phyloP scores from a whole-genome alignment of 2,888 invertebrate genomes.

The Liodrosophila aerea region DNA sequence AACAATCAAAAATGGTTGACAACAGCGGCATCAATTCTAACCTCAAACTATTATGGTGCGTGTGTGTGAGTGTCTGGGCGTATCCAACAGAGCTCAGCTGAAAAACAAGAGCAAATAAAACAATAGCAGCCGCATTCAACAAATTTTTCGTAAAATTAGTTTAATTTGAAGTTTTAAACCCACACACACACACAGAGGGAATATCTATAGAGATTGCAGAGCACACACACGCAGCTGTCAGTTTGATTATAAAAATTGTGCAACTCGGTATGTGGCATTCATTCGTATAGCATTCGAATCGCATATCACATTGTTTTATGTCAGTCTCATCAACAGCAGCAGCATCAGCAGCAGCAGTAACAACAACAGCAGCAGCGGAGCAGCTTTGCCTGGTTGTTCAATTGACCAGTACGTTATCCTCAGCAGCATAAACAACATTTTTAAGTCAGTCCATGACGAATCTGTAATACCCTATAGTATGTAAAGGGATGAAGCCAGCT shows the following conservation, averaged over 20 bases:
- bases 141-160: slow-evolving; percentile 75
- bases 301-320: slow-evolving; percentile 69
- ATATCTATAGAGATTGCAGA: slow-evolving; percentile 16
- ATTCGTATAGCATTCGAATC: slow-evolving; percentile 59
- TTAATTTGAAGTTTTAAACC: slow-evolving; percentile 66
- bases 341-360: slow-evolving; percentile 29
- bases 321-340: slow-evolving; percentile 68
- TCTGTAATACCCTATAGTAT: slow-evolving; percentile 24
- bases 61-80: no score
- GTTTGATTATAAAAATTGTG: slow-evolving; percentile 57
- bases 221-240: slow-evolving; percentile 31
- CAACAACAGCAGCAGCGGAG: slow-evolving; percentile 32
- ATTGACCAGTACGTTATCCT: slow-evolving; percentile 15
- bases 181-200: slow-evolving; percentile 3
- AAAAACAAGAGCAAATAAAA: slow-evolving; percentile 58
- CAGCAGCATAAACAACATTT: slow-evolving; percentile 28
- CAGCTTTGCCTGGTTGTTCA: slow-evolving; percentile 26
- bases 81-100: slow-evolving; percentile 6
- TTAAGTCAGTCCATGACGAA: slow-evolving; percentile 2
- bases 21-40: slow-evolving; percentile 12
- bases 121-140: slow-evolving; percentile 43
- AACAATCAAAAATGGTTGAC: slow-evolving; percentile 44
- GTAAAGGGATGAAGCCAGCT: no score
- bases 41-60: background rate
- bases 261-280: slow-evolving; percentile 26